Evolutionary conservation across 2,113 vertebrate species (phyloP), one percentile per base, ranked within the genome.

Genomic region (Potamarius usumacintae): DNA sequence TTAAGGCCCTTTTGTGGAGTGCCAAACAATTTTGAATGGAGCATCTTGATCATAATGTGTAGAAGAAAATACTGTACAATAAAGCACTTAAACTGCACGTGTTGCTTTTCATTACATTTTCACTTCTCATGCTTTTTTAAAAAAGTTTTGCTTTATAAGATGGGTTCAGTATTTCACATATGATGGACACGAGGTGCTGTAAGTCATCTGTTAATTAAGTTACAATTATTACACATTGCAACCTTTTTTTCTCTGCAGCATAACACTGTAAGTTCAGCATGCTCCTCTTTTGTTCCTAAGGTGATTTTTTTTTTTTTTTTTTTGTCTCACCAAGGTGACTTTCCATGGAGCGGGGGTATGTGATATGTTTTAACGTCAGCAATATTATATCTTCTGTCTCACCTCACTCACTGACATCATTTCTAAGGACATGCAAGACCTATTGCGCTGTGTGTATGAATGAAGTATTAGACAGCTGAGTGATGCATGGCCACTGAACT

Each of bases 291-390:
- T 5, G 30, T 55, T n/a, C 5, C 34, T 53, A 87, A 78, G 42
- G 55, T 77, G 17, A 22, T 65, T 82, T 55, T 77, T 53, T 71
- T 30, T 30, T 71, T 30, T 30, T 30, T 30, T 63, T 80, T 85
- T 89, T 84, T 90, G 77, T 90, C 74, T 86, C 63, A 58, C 88
- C 91, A 91, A 95, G 94, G 91, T 71, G 52, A 87, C 82, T 88
- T 87, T 60, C 90, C 92, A 88, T 94, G 94, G 94, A 93, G 88
- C 88, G 90, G 92, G 82, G 95, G 95, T 96, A 95, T 85, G 95
- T 94, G 87, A 17, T 80, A 63, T 85, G 71, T 83, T 74, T 69
- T 15, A 52, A 34, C 42, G 4, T 77, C 2, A 60, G 52, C 14
- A 53, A 52, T 34, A 62, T 25, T 89, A 42, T 86, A 84, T 86